Conservation (phyloP, 1,140 invertebrate species). For the Cotesia vestalis region DNA sequence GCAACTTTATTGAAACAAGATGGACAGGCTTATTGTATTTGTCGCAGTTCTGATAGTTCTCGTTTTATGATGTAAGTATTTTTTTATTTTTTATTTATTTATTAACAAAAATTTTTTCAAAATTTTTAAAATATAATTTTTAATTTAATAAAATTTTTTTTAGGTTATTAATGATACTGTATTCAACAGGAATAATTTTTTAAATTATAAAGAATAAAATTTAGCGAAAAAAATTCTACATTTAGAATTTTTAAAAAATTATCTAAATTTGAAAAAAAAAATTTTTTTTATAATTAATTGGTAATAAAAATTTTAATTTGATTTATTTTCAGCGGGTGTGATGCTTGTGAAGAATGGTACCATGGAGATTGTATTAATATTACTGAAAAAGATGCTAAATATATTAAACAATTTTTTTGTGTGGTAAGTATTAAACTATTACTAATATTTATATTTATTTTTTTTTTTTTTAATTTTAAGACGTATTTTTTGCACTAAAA, state of each 20-base stretch:
- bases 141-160: too few species aligned
- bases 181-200: too few species aligned
- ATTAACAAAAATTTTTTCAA: neutral
- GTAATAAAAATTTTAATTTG: conserved; percentile 8
- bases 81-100: neutral
- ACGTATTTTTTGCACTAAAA: neutral
- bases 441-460: too few species aligned
- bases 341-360: conserved; percentile 98
- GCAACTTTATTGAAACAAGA: conserved; percentile 88
- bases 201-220: too few species aligned
- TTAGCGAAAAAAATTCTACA: too few species aligned
- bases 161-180: too few species aligned
- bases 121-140: conserved; percentile 15
- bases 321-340: conserved; percentile 79
- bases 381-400: conserved; percentile 90
- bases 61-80: conserved; percentile 94
- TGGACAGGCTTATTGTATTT: conserved; percentile 93
- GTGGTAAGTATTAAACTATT: conserved; percentile 57
- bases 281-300: too few species aligned
- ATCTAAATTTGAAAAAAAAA: too few species aligned
- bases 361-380: conserved; percentile 98
- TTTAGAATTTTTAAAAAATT: too few species aligned
- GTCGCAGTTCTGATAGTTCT: conserved; percentile 89
- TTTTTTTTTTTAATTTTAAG: too few species aligned
- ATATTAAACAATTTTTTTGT: conserved; percentile 94